phyloP scores from a whole-genome alignment of 2,888 invertebrate species.

The Margaritifera margaritifera region DNA sequence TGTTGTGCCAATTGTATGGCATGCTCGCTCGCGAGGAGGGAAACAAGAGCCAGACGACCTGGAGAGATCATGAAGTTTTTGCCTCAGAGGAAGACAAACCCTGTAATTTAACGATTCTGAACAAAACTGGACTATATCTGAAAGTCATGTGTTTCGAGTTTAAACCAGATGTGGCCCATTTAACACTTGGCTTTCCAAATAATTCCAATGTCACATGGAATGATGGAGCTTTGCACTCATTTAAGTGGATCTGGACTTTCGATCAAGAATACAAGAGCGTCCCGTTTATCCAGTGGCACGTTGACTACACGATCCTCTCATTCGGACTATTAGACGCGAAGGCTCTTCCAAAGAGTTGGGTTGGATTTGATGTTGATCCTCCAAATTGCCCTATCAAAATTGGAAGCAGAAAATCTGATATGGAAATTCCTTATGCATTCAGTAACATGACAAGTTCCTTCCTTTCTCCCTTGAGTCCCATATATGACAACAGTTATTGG shows the following conservation, averaged over 20 bases:
- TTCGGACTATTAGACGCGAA: slow-evolving; percentile 22
- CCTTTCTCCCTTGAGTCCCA: neutral
- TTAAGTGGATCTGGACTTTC: slow-evolving; percentile 25
- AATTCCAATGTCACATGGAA: no score
- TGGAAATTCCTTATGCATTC: slow-evolving; percentile 12
- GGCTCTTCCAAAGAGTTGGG: neutral
- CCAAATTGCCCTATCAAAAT: slow-evolving; percentile 15
- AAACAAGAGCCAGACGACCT: no score
- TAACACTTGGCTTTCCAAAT: no score
- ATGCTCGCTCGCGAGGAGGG: no score
- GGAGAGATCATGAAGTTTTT: no score
- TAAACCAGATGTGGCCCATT: no score
- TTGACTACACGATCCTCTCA: slow-evolving; percentile 24
- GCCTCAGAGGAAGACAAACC: no score
- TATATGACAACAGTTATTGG: slow-evolving; percentile 9
- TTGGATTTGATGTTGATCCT: slow-evolving; percentile 10
- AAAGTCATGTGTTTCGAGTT: no score
- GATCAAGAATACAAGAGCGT: slow-evolving; percentile 13
- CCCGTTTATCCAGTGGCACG: slow-evolving; percentile 23
- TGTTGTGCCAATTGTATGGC: no score
- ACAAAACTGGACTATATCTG: no score
- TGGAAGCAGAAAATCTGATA: slow-evolving; percentile 10
- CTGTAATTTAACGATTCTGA: no score
- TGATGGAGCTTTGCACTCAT: no score
- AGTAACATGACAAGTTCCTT: slow-evolving; percentile 17